Percentiles rank a stretch among this genome's conserved stretches.
phyloP scores from a whole-genome alignment of 2,888 invertebrate genomes.

The Hyles lineata region DNA sequence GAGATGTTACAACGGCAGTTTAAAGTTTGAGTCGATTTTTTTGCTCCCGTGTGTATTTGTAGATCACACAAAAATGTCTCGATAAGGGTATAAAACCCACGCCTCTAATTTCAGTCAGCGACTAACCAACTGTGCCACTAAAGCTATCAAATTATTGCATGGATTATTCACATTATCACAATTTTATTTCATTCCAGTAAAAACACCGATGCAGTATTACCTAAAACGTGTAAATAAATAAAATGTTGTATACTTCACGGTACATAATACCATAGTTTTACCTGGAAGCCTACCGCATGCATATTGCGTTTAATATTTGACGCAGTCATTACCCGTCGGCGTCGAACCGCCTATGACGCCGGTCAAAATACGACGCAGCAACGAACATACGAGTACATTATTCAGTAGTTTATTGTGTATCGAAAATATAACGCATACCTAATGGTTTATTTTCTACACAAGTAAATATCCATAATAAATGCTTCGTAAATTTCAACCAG shows the following conservation, averaged over 20 bases:
- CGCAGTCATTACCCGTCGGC: background rate
- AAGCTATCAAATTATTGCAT: background rate
- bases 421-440: too few species aligned
- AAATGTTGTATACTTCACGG: background rate
- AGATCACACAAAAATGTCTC: background rate
- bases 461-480: too few species aligned
- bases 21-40: too few species aligned
- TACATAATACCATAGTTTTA: background rate
- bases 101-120: background rate
- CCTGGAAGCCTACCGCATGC: background rate
- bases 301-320: constrained; percentile 6
- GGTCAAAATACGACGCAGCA: background rate
- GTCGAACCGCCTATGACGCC: background rate
- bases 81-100: background rate
- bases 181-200: too few species aligned
- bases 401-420: too few species aligned
- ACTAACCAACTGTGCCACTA: background rate
- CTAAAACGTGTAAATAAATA: too few species aligned
- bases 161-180: too few species aligned
- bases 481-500: too few species aligned
- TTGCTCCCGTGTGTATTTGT: too few species aligned
- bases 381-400: background rate
- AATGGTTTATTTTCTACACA: too few species aligned
- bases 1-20: too few species aligned
- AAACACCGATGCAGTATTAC: too few species aligned